Conservation (phyloP, 2,797 vertebrate species). For the Ambastaia sidthimunki region DNA sequence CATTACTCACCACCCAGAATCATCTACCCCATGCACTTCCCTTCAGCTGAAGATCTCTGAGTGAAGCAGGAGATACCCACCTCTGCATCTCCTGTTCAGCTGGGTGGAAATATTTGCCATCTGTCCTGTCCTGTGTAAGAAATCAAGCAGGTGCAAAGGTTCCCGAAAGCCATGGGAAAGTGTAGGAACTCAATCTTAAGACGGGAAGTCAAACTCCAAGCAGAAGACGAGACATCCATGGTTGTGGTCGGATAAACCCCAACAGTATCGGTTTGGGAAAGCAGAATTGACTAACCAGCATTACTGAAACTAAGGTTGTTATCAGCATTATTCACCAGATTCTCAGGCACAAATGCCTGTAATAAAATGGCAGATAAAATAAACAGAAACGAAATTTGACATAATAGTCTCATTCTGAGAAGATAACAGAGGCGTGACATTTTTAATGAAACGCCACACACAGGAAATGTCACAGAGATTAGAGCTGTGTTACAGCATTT, state of each 20-base stretch:
- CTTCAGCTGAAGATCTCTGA: neutral
- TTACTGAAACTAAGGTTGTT: neutral
- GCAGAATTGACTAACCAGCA: neutral
- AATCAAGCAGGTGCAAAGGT: slow-evolving; percentile 69
- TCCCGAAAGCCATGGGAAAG: slow-evolving; percentile 54
- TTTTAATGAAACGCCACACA: neutral
- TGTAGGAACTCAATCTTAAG: no score
- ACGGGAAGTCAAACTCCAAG: neutral
- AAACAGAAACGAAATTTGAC: neutral
- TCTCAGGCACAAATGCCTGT: neutral
- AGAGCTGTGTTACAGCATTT: neutral
- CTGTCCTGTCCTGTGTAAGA: slow-evolving; percentile 48
- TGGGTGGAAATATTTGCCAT: slow-evolving; percentile 67
- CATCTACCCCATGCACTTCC: neutral
- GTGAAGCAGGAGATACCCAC: neutral
- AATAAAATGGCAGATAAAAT: neutral
- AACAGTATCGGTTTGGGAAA: no score
- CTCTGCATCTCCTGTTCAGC: neutral
- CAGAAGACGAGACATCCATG: neutral
- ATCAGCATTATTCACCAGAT: neutral
- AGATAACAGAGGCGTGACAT: neutral
- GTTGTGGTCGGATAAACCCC: no score
- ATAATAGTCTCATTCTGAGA: neutral
- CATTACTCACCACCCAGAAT: slow-evolving; percentile 88
- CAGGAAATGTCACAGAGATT: neutral